A percentile compares a stretch with the other conserved stretches of the same genome.
Conservation (phyloP, 2,113 vertebrate species). For the Onychostruthus taczanowskii region DNA sequence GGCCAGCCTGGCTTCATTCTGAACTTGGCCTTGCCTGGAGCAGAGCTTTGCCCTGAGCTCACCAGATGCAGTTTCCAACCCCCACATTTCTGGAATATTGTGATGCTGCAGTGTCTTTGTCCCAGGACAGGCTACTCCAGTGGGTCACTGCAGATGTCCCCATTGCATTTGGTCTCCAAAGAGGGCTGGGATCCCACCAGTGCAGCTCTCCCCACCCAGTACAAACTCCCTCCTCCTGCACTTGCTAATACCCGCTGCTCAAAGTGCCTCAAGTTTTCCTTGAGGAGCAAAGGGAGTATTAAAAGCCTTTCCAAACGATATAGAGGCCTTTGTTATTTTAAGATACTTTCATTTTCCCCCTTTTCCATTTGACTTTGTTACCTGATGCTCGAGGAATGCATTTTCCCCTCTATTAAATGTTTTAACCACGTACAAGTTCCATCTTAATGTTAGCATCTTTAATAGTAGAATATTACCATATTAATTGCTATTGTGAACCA, state of each 20-base stretch:
- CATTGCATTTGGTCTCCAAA: not conserved
- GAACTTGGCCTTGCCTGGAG: not conserved
- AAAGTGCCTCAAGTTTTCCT: not conserved
- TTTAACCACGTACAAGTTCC: slow-evolving; percentile 62
- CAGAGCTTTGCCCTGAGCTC: not conserved
- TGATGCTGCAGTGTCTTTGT: not conserved
- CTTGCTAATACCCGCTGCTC: not conserved
- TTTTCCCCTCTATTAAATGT: slow-evolving; percentile 69
- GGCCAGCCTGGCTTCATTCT: not conserved
- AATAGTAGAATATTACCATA: slow-evolving; percentile 76
- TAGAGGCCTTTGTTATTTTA: slow-evolving; percentile 32
- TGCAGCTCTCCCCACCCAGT: not conserved
- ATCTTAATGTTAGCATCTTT: slow-evolving; percentile 74
- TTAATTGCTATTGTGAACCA: slow-evolving; percentile 77
- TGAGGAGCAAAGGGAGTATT: not conserved
- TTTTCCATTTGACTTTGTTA: slow-evolving; percentile 62
- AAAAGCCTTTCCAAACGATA: not conserved
- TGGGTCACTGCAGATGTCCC: not conserved
- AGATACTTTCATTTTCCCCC: not conserved
- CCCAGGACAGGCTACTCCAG: not conserved
- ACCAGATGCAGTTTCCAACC: not conserved
- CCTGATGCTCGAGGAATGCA: slow-evolving; percentile 58
- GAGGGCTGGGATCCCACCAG: not conserved
- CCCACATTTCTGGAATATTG: fast-evolving
- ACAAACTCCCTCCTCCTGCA: not conserved